These are phyloP conservation scores for Labroides dimidiatus DNA, from an alignment of 2,797 vertebrate genomes.

Conservation along the genomic window DNA sequence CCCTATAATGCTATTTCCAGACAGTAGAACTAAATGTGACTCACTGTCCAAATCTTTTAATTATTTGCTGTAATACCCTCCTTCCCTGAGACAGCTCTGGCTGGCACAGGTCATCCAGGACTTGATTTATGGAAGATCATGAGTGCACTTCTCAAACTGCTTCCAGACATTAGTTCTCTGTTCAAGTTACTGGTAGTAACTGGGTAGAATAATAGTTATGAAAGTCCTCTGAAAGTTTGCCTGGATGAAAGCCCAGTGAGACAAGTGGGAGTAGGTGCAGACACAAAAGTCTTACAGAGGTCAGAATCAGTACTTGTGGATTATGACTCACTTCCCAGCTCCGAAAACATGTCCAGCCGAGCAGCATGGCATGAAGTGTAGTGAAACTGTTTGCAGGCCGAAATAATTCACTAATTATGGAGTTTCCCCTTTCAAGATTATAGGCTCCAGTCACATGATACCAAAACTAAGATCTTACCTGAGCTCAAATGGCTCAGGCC, in stretches of 20 bases:
- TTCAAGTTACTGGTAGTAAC: neutral
- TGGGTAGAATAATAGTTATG: neutral
- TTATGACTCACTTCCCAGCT: conserved; percentile 54
- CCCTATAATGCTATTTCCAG: conserved; percentile 20
- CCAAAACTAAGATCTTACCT: conserved; percentile 13
- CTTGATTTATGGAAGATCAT: neutral
- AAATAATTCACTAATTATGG: neutral
- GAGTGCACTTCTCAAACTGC: neutral
- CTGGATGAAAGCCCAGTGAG: neutral
- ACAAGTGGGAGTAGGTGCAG: neutral
- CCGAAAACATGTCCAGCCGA: conserved; percentile 10
- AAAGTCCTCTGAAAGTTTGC: neutral
- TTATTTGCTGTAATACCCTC: neutral
- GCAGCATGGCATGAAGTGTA: neutral
- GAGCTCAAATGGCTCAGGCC: conserved; percentile 18
- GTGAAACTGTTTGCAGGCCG: neutral
- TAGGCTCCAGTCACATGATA: neutral
- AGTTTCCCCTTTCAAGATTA: neutral
- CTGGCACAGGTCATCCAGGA: neutral
- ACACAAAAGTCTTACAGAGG: neutral
- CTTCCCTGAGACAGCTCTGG: neutral
- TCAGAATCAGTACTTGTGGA: neutral
- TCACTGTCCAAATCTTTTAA: conserved; percentile 21
- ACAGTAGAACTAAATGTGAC: conserved; percentile 34
- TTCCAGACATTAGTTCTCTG: neutral